Conservation (phyloP, 2,888 invertebrate species). For the Erpobdella octoculata region DNA sequence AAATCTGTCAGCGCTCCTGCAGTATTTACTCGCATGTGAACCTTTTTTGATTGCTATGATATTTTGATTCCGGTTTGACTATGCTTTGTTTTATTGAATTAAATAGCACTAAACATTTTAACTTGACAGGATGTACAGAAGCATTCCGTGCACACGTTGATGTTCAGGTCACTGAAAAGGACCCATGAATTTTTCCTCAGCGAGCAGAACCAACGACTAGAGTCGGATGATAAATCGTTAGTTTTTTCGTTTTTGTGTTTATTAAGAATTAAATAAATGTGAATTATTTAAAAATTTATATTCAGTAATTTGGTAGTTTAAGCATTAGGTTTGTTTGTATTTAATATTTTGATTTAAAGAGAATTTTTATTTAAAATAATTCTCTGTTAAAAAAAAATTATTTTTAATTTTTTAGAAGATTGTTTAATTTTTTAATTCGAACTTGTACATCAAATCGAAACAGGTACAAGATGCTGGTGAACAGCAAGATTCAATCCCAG, state of each 20-base stretch:
- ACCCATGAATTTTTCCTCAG: conserved; percentile 94
- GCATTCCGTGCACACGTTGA: conserved; percentile 90
- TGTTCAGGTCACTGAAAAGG: conserved; percentile 89
- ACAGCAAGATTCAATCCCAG: conserved; percentile 72
- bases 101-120: no score
- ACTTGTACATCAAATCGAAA: conserved; percentile 35
- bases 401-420: no score
- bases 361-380: no score
- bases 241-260: neutral
- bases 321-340: neutral
- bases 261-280: neutral
- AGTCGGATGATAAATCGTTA: conserved; percentile 68
- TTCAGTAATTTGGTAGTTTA: neutral
- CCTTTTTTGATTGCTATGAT: no score
- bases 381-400: no score
- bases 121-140: conserved; percentile 65
- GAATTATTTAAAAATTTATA: neutral
- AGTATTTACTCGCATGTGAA: no score
- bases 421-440: no score
- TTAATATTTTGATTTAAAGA: neutral
- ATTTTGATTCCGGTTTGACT: no score
- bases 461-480: conserved; percentile 67
- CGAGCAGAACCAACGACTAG: conserved; percentile 75
- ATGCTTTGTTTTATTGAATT: no score
- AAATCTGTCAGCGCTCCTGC: no score